Base-by-base conservation (phyloP, 2,797 vertebrate species). In the Hafferia zeledoni region DNA sequence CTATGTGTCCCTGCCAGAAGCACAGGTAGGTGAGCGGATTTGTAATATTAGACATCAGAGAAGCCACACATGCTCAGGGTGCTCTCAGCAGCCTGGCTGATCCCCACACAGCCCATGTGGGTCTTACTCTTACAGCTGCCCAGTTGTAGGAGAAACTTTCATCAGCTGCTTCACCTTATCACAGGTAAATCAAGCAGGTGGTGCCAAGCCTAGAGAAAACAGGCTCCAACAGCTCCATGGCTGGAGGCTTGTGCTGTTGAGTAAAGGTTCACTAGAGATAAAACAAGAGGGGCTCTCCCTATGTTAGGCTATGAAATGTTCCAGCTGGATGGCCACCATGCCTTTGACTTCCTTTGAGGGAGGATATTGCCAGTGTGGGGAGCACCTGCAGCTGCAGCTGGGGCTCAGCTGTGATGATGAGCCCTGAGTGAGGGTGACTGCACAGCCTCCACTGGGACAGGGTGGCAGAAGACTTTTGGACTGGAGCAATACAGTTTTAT, bases 391-490 rank as follows among this genome's bases (percentile, higher is more conserved):
- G 49, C 35, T 77, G 35, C 0, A 1, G 6, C 17, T 0, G 1
- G 39, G 31, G 46, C 63, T 70, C 41, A 49, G 78, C 14, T 4
- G 3, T 4, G 5, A 39, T 0, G 1, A 31, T 2, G 10, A 79
- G 13, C 8, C 12, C 43, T 2, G 3, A 9, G 6, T 1, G 4
- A 84, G 31, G 14, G 50, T 49, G 59, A 17, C 20, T 1, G 3
- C 1, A 33, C 11, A 6, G 18, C 39, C 16, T 74, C 60, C 2
- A 1, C 39, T 12, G 19, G 18, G n/a, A 55, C 20, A 25, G 44
- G 3, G 25, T 41, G 9, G 9, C 27, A 74, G 70, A 67, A 31
- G n/a, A 14, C 47, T 23, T 20, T 57, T 49, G 55, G 6, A n/a
- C 37, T 57, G 39, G 37, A 60, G 61, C 4, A 20, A 18, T 28